Base-by-base conservation (phyloP, 2,888 invertebrate genomes). In the Melanophora roralis region DNA sequence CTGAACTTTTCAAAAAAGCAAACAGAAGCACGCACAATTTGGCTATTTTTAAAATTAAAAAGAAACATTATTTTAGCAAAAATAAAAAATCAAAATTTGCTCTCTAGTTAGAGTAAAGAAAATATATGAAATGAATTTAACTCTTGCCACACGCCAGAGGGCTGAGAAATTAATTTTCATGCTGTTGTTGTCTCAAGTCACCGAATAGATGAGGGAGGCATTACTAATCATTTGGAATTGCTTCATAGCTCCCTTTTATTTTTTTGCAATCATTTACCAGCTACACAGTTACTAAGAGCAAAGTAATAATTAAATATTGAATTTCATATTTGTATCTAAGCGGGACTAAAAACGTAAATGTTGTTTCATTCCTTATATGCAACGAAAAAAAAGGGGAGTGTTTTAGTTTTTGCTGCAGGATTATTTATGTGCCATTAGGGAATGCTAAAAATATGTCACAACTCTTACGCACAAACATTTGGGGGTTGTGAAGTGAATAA, bases 401-500 rank as follows among this genome's bases (percentile, higher is more conserved):
- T 45, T 72, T 62, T 27, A 1, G n/a, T 23, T 14, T 64, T 32
- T 67, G 19, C 23, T 19, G 9, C 49, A 51, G 84, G 84, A 87
- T 87, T 88, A 87, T 87, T 87, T 87, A 87, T 87, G 85, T 84
- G 84, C 83, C 86, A 85, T 85, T 83, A 83, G 87, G 87, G 87
- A 88, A 85, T 74, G 74, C 77, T 78, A 78, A 84, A 86, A 87
- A 87, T 86, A 87, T 88, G 87, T 87, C 87, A 87, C 88, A 87
- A 86, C 68, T 80, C 72, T 72, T 80, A 68, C 57, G 45, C 43
- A 36, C 21, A 16, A 51, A 78, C 53, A 53, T 49, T 55, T 64
- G 68, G 57, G 12, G 38, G 16, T 57, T 68, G 77, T 72, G 65
- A 36, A 59, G 45, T 69, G 73, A 81, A 77, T 77, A 74, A 69